Conservation (phyloP, 2,888 invertebrate genomes). For the Embidobia sp. region DNA sequence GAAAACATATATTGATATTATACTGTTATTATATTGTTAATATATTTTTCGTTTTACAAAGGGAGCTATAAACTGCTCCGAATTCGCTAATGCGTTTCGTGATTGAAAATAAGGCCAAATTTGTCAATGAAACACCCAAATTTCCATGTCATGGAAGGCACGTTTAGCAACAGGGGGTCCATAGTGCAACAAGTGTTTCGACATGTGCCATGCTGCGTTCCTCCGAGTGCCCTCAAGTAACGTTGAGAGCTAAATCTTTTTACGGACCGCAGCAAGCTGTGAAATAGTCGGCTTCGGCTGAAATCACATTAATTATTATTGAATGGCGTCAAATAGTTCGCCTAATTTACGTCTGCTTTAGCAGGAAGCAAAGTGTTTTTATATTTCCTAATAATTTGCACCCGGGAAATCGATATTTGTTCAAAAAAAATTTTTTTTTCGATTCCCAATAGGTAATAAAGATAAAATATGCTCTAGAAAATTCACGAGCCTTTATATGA, state of each 20-base stretch:
- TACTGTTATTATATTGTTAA: too few species aligned
- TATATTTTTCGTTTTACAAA: too few species aligned
- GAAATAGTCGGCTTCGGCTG: slow-evolving; percentile 29
- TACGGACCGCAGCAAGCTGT: slow-evolving; percentile 23
- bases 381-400: too few species aligned
- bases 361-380: not conserved
- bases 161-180: slow-evolving; percentile 77
- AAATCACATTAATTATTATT: slow-evolving; percentile 35
- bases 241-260: slow-evolving; percentile 48
- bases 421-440: too few species aligned
- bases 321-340: slow-evolving; percentile 8
- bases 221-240: slow-evolving; percentile 39
- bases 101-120: slow-evolving; percentile 4
- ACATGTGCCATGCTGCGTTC: slow-evolving; percentile 70
- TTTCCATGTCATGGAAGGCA: slow-evolving; percentile 72
- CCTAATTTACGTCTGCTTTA: not conserved
- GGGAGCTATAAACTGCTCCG: too few species aligned
- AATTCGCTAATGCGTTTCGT: too few species aligned
- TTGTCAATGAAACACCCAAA: slow-evolving; percentile 17
- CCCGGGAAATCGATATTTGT: too few species aligned
- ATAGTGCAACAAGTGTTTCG: slow-evolving; percentile 77
- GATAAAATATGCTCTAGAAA: too few species aligned
- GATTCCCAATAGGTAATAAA: too few species aligned
- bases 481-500: too few species aligned
- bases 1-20: too few species aligned